Evolutionary conservation across 2,113 vertebrate species (phyloP).

Genomic region (Amia ocellicauda): DNA sequence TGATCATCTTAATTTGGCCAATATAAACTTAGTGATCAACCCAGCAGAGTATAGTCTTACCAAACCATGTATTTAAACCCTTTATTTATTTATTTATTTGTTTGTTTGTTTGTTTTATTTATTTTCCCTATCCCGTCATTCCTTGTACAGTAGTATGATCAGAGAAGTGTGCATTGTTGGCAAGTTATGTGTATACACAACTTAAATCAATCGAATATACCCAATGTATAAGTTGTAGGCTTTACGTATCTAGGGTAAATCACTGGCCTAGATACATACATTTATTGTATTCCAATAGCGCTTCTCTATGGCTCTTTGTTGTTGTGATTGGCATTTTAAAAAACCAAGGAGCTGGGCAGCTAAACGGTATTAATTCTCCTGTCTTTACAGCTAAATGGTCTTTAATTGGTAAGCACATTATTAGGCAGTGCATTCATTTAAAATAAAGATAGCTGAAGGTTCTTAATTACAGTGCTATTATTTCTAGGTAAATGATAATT

Average conservation of each 20-base stretch:
- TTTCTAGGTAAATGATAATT: slow-evolving; percentile 47
- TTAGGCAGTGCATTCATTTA: slow-evolving; percentile 51
- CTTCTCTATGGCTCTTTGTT: slow-evolving; percentile 61
- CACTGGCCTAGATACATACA: slow-evolving; percentile 66
- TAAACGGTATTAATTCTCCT: slow-evolving; percentile 63
- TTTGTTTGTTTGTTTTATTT: no score
- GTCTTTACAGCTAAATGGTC: slow-evolving; percentile 28
- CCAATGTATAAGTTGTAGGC: no score
- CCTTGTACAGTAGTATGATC: background rate
- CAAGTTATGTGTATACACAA: background rate
- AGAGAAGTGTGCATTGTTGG: background rate
- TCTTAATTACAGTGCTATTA: slow-evolving; percentile 61
- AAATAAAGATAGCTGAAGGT: slow-evolving; percentile 68
- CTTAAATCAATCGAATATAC: no score
- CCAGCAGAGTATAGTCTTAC: no score
- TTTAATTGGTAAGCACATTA: slow-evolving; percentile 13
- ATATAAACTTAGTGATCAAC: no score
- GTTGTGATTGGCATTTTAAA: slow-evolving; percentile 56
- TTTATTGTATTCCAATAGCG: slow-evolving; percentile 67
- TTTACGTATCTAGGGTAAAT: slow-evolving; percentile 32
- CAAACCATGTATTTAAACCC: no score
- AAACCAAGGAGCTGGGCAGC: slow-evolving; percentile 59
- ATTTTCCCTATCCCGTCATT: no score
- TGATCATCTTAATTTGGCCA: no score
- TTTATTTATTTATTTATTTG: no score